Conservation (phyloP, 1,140 invertebrate species). For the Lepidotrigona ventralis region DNA sequence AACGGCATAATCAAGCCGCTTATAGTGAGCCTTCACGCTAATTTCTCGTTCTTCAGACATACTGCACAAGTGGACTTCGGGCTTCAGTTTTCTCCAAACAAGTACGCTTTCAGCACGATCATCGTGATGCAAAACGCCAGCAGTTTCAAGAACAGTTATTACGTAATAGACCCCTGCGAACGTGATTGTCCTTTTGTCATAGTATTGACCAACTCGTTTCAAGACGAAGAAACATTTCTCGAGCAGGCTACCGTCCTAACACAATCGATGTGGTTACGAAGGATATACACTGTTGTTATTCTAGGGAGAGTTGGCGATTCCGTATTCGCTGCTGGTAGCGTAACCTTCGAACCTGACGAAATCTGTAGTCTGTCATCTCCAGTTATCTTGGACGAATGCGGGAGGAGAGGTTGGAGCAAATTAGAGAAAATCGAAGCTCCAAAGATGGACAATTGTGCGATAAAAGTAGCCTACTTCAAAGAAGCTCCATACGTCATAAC, state of each 20-base stretch:
- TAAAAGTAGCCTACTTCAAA: constrained; percentile 62
- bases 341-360: constrained; percentile 43
- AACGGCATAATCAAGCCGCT: constrained; percentile 16
- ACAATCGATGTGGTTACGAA: constrained; percentile 56
- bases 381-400: constrained; percentile 60
- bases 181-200: constrained; percentile 58
- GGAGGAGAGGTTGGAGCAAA: constrained; percentile 18
- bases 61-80: background rate
- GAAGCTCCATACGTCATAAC: constrained; percentile 62
- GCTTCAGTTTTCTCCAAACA: too few species aligned
- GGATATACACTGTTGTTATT: constrained; percentile 58
- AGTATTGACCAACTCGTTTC: constrained; percentile 50
- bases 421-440: constrained; percentile 15
- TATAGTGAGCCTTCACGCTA: background rate
- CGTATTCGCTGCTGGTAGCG: constrained; percentile 61
- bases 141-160: constrained; percentile 19
- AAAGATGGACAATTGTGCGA: constrained; percentile 49
- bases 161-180: constrained; percentile 60
- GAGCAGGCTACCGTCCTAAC: constrained; percentile 37
- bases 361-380: constrained; percentile 49
- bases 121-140: constrained; percentile 58
- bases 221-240: constrained; percentile 58
- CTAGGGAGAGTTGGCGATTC: constrained; percentile 55
- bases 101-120: constrained; percentile 46
- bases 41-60: constrained; percentile 45